phyloP scores from a whole-genome alignment of 92 coral and sea anemone genomes.

The Micromussa lordhowensis region DNA sequence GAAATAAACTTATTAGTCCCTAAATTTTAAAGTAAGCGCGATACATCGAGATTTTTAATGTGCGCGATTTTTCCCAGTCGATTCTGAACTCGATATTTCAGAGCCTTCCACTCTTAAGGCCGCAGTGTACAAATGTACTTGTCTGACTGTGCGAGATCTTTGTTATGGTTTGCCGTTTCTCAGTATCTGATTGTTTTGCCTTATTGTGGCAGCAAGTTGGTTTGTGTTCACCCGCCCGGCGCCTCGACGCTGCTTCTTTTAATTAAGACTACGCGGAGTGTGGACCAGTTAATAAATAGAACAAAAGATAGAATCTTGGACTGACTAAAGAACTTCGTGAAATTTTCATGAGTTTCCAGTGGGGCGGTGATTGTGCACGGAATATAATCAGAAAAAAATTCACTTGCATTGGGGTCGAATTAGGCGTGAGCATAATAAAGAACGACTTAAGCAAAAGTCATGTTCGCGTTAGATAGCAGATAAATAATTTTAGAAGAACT shows the following conservation, averaged over 20 bases:
- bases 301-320: conserved; percentile 38
- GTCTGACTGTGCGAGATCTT: conserved; percentile 2
- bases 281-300: conserved; percentile 40
- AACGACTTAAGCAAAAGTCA: conserved; percentile 25
- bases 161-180: background rate
- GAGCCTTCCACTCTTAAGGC: background rate
- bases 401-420: conserved; percentile 21
- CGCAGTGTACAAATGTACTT: background rate
- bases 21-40: background rate
- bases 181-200: conserved; percentile 20
- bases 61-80: background rate
- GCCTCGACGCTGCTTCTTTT: conserved; percentile 22
- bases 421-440: conserved; percentile 5
- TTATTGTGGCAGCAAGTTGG: conserved; percentile 14
- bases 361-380: conserved; percentile 29
- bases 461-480: background rate
- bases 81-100: background rate
- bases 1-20: conserved; percentile 1
- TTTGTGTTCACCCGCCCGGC: conserved; percentile 31
- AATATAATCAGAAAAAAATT: conserved; percentile 20
- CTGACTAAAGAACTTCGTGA: conserved; percentile 29
- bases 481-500: background rate
- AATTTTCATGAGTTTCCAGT: conserved; percentile 26
- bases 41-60: background rate
- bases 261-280: conserved; percentile 32